Percentiles rank a stretch among this genome's conserved stretches.
Conservation (phyloP, 2,797 vertebrate genomes). For the Microctenopoma lineatum region DNA sequence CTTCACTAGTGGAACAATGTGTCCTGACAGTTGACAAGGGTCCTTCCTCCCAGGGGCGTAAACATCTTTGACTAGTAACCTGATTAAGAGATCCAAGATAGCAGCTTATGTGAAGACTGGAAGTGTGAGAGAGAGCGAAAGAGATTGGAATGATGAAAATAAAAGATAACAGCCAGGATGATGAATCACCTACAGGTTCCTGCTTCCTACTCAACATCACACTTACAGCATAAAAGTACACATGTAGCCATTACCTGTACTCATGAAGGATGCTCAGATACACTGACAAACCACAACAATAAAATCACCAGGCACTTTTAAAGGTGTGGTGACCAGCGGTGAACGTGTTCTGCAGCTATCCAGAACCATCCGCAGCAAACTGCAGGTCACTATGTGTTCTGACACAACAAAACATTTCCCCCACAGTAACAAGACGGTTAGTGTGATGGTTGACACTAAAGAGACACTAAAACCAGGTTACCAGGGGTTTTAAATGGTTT, state of each 20-base stretch:
- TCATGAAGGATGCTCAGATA: not conserved
- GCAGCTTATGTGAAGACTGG: constrained; percentile 62
- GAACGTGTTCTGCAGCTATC: no score
- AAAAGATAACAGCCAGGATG: constrained; percentile 42
- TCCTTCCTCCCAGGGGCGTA: constrained; percentile 64
- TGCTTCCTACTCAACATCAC: constrained; percentile 5
- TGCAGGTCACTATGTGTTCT: no score
- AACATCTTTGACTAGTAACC: constrained; percentile 71
- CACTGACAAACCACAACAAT: no score
- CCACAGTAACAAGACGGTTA: no score
- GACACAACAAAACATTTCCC: no score
- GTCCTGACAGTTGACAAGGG: constrained; percentile 69
- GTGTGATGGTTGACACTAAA: no score
- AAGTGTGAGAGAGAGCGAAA: constrained; percentile 22
- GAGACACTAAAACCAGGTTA: no score
- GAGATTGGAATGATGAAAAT: constrained; percentile 41
- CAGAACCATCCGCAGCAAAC: no score
- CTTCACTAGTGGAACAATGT: constrained; percentile 71
- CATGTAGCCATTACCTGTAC: not conserved
- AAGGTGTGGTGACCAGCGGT: no score
- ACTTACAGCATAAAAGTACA: constrained; percentile 6
- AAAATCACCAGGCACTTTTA: no score
- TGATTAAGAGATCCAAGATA: constrained; percentile 77
- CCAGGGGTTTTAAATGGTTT: no score
- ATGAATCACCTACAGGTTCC: constrained; percentile 38